Percentiles rank a stretch among this genome's conserved stretches.
phyloP scores from a whole-genome alignment of 2,113 vertebrate species.

The Tinamus guttatus region DNA sequence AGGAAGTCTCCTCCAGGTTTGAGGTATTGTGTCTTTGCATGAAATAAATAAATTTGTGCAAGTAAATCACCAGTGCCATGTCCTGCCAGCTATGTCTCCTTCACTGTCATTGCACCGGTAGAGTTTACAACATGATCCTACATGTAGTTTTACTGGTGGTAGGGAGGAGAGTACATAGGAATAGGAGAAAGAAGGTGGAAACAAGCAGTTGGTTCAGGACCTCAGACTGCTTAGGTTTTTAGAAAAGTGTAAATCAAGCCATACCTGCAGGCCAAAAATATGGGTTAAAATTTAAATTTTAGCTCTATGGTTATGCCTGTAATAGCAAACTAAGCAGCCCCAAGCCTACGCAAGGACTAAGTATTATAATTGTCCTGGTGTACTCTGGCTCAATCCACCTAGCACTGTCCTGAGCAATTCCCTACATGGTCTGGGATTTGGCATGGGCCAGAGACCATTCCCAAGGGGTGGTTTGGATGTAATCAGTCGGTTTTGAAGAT shows the following conservation, averaged over 20 bases:
- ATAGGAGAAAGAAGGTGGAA: neutral
- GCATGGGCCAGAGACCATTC: rapidly evolving
- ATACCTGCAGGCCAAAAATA: neutral
- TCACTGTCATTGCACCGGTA: neutral
- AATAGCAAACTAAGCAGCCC: neutral
- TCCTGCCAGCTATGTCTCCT: constrained; percentile 12
- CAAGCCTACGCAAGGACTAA: neutral
- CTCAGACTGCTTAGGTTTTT: neutral
- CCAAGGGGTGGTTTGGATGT: rapidly evolving
- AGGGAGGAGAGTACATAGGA: neutral
- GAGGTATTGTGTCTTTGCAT: neutral
- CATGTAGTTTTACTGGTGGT: neutral
- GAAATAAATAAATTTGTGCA: constrained; percentile 3
- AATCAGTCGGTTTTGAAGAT: neutral
- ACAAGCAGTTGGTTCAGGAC: neutral
- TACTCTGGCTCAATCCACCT: neutral
- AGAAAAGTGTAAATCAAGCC: neutral
- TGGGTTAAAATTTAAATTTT: neutral
- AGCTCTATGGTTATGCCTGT: neutral
- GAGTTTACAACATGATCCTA: neutral
- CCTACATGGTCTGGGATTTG: neutral
- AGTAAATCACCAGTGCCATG: neutral
- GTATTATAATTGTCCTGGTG: neutral
- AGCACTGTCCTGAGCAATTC: neutral
- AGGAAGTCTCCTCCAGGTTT: constrained; percentile 6